Base-by-base conservation (phyloP, 2,888 invertebrate genomes). In the Sesia apiformis region DNA sequence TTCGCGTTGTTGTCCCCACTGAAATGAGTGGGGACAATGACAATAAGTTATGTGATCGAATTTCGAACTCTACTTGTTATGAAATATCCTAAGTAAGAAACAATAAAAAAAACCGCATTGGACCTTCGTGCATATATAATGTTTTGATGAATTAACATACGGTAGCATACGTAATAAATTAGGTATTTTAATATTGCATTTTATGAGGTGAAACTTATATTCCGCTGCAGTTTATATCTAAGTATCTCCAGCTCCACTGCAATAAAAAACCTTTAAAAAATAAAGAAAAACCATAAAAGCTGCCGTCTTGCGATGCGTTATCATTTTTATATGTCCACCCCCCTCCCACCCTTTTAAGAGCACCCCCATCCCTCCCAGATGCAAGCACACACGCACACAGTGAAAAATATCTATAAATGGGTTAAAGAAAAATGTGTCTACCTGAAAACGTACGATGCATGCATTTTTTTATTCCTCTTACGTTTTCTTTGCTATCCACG, bases 351-450 rank as follows among this genome's bases (percentile, higher is more conserved):
- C 76, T 76, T 77, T 72, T 53, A 65, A 63, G 59, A 65, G 64
- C 6, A 67, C 57, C 67, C 77, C 71, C 66, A 66, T 63, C 66
- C 78, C 71, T 73, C 60, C 70, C 59, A 67, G 76, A 76, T 84
- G 83, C 74, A 72, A 65, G 68, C 72, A 64, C 72, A 67, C 78
- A 69, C 83, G 80, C 84, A 76, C 80, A 81, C 73, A 74, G 67
- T 23, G 68, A 67, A 72, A 70, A 74, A 69, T 73, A 65, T 70
- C 79, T 84, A 87, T 88, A 88, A 88, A 88, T 87, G 84, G 87
- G 88, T 89, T 89, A 88, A 85, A 87, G 87, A 88, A 86, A 88
- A 87, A 88, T 89, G 89, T 89, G 88, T 89, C 89, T 89, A 89
- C 89, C 88, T 89, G 89, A 85, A 85, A 87, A 87, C 83, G 81